Percentiles rank a stretch among this genome's conserved stretches.
Evolutionary conservation across 2,113 vertebrate genomes (phyloP).

Genomic region (Empidonax traillii): DNA sequence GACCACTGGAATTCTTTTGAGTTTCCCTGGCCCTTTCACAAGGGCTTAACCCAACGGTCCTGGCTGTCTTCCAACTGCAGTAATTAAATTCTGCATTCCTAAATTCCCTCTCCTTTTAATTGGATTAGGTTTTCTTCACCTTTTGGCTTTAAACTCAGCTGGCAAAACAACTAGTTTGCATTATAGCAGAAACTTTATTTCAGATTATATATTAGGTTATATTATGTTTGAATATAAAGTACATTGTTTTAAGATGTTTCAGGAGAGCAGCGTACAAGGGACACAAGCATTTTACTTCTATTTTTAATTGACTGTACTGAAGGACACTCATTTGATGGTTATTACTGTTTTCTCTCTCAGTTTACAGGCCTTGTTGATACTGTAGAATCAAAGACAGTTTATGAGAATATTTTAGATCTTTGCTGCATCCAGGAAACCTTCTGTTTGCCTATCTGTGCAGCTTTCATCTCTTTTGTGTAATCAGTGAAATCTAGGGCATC

Average conservation of each 20-base stretch:
- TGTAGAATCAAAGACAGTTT: background rate
- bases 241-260: background rate
- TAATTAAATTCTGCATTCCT: constrained; percentile 2
- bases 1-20: background rate
- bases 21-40: background rate
- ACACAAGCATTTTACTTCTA: background rate
- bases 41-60: background rate
- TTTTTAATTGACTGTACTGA: background rate
- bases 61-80: background rate
- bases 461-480: background rate
- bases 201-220: background rate
- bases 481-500: background rate
- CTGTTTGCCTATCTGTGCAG: background rate
- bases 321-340: background rate
- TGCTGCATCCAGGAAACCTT: background rate
- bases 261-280: background rate
- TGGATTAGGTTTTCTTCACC: background rate
- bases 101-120: background rate
- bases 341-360: background rate
- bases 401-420: background rate
- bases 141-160: background rate
- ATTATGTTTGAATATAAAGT: background rate
- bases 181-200: background rate
- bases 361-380: background rate
- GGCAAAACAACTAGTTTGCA: background rate